phyloP scores from a whole-genome alignment of 2,113 vertebrate species.

The Uropsilus gracilis region DNA sequence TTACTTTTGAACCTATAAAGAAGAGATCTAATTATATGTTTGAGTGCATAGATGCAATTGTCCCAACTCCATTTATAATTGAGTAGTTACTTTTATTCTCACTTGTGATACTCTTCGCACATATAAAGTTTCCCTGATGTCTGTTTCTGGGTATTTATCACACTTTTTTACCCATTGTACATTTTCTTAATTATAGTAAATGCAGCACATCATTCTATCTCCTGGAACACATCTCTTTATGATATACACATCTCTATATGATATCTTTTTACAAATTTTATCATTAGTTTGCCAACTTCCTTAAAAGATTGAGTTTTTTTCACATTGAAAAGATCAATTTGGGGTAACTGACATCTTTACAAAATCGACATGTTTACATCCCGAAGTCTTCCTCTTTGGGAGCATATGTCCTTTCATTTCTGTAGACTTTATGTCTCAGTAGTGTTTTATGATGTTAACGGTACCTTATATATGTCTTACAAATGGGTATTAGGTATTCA shows the following conservation, averaged over 20 bases:
- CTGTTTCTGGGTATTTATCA: neutral
- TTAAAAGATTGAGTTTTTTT: conserved; percentile 3
- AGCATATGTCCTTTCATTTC: neutral
- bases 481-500: neutral
- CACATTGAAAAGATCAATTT: neutral
- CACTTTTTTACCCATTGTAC: neutral
- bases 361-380: too few relatives aligned
- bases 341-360: neutral
- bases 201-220: neutral
- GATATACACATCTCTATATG: neutral
- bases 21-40: neutral
- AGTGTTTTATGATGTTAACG: neutral
- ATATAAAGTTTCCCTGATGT: neutral
- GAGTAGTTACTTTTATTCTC: neutral
- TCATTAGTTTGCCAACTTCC: neutral
- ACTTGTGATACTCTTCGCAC: neutral
- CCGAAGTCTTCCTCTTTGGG: neutral
- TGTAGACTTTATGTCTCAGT: neutral
- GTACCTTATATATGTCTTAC: neutral
- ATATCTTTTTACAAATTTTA: neutral
- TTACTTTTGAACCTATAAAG: neutral
- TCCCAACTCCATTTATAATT: neutral
- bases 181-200: neutral
- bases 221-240: neutral
- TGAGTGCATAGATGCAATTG: neutral